phyloP scores from a whole-genome alignment of 2,113 vertebrate genomes.

The Spizaetus ornatus region DNA sequence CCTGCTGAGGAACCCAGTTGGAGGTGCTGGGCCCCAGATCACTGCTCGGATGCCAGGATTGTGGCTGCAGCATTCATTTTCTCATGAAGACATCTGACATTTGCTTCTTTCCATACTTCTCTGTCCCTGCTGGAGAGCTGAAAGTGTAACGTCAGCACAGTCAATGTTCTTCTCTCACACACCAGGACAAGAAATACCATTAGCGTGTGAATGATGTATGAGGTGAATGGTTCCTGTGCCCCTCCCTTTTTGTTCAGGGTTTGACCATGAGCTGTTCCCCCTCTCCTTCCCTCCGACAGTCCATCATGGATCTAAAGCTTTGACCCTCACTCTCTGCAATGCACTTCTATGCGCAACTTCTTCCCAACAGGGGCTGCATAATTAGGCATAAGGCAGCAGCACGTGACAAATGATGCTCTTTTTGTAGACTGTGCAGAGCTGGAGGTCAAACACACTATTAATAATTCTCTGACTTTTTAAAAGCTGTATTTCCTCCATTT shows the following conservation, averaged over 20 bases:
- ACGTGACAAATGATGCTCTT: slow-evolving; percentile 42
- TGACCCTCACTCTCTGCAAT: not conserved
- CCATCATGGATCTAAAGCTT: not conserved
- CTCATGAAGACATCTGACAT: not conserved
- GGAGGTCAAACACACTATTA: slow-evolving; percentile 60
- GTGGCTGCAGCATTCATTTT: not conserved
- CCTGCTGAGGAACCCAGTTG: not conserved
- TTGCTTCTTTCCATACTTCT: not conserved
- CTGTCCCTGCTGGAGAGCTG: not conserved
- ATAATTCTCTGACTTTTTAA: slow-evolving; percentile 59
- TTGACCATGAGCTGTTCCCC: not conserved
- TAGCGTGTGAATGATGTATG: not conserved
- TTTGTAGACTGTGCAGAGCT: slow-evolving; percentile 6
- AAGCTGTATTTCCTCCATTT: slow-evolving; percentile 49
- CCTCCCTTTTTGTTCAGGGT: not conserved
- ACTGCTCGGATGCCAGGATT: not conserved
- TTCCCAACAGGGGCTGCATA: not conserved
- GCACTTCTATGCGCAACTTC: not conserved
- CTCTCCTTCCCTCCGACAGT: not conserved
- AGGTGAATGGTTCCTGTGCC: not conserved
- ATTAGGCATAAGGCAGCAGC: not conserved
- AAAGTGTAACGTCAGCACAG: not conserved
- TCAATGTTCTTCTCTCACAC: not conserved
- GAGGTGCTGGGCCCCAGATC: not conserved
- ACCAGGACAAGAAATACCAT: not conserved